These are phyloP conservation scores for Hypolimnas misippus DNA, from an alignment of 2,888 invertebrate species.

Conservation along the genomic window DNA sequence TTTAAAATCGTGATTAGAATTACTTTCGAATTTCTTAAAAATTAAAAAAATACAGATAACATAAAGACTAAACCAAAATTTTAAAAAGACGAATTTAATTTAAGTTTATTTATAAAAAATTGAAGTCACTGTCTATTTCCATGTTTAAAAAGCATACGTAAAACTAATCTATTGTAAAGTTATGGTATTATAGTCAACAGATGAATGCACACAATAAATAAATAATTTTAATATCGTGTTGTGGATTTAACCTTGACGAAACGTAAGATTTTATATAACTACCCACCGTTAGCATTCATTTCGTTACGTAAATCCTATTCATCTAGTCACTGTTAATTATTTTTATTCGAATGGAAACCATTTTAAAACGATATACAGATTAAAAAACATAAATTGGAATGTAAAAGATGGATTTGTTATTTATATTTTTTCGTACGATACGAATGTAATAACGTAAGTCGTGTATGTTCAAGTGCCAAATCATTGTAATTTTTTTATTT, in stretches of 20 bases:
- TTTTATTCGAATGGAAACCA: not conserved
- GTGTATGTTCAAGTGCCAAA: constrained; percentile 28
- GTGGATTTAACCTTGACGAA: not conserved
- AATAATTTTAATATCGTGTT: constrained; percentile 24
- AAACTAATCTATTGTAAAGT: constrained; percentile 34
- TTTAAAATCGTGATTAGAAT: no score
- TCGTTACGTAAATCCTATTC: no score
- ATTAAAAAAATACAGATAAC: no score
- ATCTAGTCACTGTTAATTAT: not conserved
- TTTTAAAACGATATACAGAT: not conserved
- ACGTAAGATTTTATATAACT: constrained; percentile 10
- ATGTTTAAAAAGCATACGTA: constrained; percentile 37
- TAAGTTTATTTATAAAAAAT: no score
- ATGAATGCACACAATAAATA: constrained; percentile 31
- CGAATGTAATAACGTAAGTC: not conserved
- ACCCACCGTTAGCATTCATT: not conserved
- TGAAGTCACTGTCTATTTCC: constrained; percentile 43
- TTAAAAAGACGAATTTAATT: no score
- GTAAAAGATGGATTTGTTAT: not conserved
- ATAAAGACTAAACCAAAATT: no score
- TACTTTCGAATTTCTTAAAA: no score
- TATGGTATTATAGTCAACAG: constrained; percentile 32
- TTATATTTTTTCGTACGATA: not conserved
- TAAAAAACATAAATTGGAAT: not conserved
- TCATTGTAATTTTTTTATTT: not conserved